Evolutionary conservation across 1,140 invertebrate genomes (phyloP).

Genomic region (Doryteuthis pealeii): DNA sequence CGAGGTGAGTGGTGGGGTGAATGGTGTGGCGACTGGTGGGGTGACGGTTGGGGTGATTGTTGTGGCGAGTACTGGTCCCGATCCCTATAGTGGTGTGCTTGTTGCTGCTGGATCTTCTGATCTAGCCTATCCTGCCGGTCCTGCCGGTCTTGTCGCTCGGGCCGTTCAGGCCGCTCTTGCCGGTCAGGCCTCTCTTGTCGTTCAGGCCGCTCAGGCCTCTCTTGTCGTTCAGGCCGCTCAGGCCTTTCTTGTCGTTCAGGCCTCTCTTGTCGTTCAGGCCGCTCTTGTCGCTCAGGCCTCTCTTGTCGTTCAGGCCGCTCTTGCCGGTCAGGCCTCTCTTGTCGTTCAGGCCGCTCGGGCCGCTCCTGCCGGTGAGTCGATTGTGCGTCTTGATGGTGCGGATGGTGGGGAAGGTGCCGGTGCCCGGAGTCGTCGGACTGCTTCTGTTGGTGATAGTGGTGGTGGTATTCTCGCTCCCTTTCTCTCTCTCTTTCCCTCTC

Average conservation of each 20-base stretch:
- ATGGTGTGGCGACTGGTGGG: not conserved
- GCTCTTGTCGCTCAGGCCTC: no score
- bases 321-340: no score
- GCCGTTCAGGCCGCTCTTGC: not conserved
- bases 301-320: no score
- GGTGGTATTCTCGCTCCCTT: not conserved
- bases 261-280: no score
- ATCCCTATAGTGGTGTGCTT: not conserved
- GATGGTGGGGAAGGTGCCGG: no score
- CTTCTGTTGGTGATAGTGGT: constrained; percentile 39
- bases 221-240: no score
- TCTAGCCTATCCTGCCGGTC: not conserved
- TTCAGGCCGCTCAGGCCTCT: not conserved
- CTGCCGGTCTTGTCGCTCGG: no score
- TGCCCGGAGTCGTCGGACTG: constrained; percentile 16
- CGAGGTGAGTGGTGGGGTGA: not conserved
- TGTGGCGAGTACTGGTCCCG: not conserved
- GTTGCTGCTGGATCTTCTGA: not conserved
- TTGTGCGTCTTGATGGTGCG: no score
- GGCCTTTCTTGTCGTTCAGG: no score
- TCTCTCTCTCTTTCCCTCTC: constrained; percentile 1
- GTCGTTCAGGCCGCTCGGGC: no score
- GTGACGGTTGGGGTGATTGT: not conserved
- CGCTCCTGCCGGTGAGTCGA: no score
- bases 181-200: not conserved